A percentile compares a stretch with the other conserved stretches of the same genome.
Evolutionary conservation across 2,797 vertebrate genomes (phyloP).

Genomic region (Peromyscus melanophrys): DNA sequence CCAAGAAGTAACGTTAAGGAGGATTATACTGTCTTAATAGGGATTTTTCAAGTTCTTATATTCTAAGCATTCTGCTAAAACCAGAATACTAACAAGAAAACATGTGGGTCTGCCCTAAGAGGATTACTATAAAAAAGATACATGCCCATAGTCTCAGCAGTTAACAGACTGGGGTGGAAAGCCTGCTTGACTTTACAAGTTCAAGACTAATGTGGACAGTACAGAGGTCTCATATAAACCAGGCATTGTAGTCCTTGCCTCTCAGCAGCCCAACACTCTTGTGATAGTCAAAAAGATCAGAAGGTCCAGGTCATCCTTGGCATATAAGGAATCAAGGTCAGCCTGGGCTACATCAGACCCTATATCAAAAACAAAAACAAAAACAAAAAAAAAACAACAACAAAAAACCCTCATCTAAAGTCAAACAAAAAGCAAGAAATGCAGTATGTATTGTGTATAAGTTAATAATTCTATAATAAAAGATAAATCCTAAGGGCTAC

Average conservation of each 20-base stretch:
- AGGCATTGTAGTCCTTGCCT: not conserved
- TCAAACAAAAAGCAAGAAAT: not conserved
- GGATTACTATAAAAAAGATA: slow-evolving; percentile 37
- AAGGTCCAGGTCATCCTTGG: not conserved
- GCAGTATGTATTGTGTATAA: slow-evolving; percentile 14
- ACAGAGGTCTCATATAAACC: not conserved
- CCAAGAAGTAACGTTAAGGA: not conserved
- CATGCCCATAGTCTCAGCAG: not conserved
- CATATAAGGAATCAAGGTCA: not conserved
- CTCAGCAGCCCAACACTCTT: not conserved
- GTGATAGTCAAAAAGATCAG: not conserved
- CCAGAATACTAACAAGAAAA: slow-evolving; percentile 55
- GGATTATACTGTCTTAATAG: not conserved
- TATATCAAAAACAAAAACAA: not conserved
- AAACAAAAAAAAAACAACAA: not conserved
- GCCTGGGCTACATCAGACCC: not conserved
- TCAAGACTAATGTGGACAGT: not conserved
- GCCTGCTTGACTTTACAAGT: not conserved
- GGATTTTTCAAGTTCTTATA: slow-evolving; percentile 46
- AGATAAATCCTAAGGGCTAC: not conserved
- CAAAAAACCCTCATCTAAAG: not conserved
- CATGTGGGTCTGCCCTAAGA: slow-evolving; percentile 34
- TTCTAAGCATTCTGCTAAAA: slow-evolving; percentile 42
- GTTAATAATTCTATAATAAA: slow-evolving; percentile 24
- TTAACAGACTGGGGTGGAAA: not conserved